phyloP scores from a whole-genome alignment of 2,113 vertebrate species.

The Nyctibius bracteatus region DNA sequence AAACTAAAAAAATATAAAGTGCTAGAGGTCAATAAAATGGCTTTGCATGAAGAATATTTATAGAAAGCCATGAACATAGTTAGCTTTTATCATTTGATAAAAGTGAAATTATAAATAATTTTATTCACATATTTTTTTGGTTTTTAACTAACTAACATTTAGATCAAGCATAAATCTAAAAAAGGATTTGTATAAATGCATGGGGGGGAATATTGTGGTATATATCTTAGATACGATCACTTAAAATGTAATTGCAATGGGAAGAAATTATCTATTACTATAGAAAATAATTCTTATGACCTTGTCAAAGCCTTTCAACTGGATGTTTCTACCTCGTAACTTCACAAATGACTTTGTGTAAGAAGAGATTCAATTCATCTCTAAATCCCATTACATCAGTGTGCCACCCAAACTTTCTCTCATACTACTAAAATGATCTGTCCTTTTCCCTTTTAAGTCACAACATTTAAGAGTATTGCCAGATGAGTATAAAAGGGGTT shows the following conservation, averaged over 20 bases:
- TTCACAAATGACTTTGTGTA: not conserved
- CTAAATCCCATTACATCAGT: not conserved
- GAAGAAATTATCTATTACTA: not conserved
- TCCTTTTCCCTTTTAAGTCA: not conserved
- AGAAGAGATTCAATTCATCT: not conserved
- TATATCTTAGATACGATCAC: not conserved
- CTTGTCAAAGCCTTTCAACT: not conserved
- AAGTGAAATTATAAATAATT: not conserved
- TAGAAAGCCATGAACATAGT: not conserved
- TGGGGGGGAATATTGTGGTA: not conserved
- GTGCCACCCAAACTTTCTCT: not conserved
- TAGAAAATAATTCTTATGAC: slow-evolving; percentile 2
- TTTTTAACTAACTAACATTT: not conserved
- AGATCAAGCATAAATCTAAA: not conserved
- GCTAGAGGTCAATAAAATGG: not conserved
- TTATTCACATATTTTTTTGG: not conserved
- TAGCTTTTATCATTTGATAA: not conserved
- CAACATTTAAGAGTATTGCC: not conserved
- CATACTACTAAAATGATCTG: not conserved
- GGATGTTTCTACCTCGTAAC: not conserved
- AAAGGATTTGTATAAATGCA: not conserved
- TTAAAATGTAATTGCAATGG: not conserved
- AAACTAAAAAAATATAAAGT: not conserved
- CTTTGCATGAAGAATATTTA: not conserved
- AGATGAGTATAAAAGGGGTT: not conserved